Conservation (phyloP, 2,113 vertebrate genomes). For the Neofelis nebulosa region DNA sequence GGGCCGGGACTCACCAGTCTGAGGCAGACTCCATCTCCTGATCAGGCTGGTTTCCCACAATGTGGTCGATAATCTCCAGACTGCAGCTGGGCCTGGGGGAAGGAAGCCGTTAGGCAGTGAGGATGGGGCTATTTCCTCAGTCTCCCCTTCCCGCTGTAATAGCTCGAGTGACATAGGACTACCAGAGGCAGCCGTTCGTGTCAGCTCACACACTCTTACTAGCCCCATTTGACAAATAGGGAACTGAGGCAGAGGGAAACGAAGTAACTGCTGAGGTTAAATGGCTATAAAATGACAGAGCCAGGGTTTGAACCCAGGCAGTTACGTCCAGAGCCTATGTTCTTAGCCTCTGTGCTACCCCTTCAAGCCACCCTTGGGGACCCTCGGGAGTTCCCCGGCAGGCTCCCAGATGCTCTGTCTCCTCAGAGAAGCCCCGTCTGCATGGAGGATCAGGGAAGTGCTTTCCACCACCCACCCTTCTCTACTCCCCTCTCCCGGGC, state of each 20-base stretch:
- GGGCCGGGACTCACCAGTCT: slow-evolving; percentile 89
- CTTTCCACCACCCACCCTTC: not conserved
- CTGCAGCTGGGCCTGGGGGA: slow-evolving; percentile 85
- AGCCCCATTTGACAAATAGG: not conserved
- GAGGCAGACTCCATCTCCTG: slow-evolving; percentile 93
- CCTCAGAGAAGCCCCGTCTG: not conserved
- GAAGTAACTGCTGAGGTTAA: not conserved
- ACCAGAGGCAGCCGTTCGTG: not conserved
- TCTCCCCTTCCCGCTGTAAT: not conserved
- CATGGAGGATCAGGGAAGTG: fast-evolving
- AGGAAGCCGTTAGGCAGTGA: not conserved
- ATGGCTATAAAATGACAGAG: not conserved
- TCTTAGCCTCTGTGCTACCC: not conserved
- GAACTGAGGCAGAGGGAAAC: not conserved
- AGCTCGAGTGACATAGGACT: not conserved
- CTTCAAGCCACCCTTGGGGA: not conserved
- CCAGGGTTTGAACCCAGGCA: not conserved
- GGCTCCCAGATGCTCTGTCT: not conserved
- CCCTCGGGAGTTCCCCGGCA: no score
- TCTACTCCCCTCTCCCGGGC: not conserved
- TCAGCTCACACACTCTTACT: fast-evolving
- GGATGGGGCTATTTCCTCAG: not conserved
- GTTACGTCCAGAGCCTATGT: not conserved
- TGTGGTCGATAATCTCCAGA: slow-evolving; percentile 93
- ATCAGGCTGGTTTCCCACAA: slow-evolving; percentile 96